These are phyloP conservation scores for Alca torda DNA, from an alignment of 2,797 vertebrate species.

Conservation along the genomic window DNA sequence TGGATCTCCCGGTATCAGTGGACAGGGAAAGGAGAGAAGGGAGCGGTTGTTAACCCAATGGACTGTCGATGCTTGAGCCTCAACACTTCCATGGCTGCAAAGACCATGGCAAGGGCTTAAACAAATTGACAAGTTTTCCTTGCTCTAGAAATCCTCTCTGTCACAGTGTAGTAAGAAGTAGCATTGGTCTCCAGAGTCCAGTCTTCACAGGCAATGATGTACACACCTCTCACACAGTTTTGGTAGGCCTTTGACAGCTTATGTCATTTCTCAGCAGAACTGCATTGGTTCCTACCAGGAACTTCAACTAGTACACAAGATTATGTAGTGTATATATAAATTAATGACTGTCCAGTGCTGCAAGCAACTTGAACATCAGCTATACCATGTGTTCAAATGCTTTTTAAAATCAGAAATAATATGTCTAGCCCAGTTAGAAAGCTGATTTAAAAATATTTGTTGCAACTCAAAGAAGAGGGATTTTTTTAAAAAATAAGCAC, in stretches of 20 bases:
- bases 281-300: background rate
- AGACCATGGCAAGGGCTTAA: background rate
- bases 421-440: background rate
- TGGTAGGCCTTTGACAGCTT: background rate
- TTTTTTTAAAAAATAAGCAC: background rate
- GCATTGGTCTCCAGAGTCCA: background rate
- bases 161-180: background rate
- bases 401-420: background rate
- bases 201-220: background rate
- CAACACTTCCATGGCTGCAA: background rate
- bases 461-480: background rate
- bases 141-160: background rate
- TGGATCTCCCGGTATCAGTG: background rate
- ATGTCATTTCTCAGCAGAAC: background rate
- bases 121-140: background rate
- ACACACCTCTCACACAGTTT: background rate
- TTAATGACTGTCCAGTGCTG: background rate
- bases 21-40: background rate
- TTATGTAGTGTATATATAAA: background rate
- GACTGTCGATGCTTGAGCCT: background rate
- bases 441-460: background rate
- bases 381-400: background rate
- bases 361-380: background rate
- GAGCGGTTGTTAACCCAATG: background rate
- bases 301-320: background rate